These are phyloP conservation scores for Nestor notabilis DNA, from an alignment of 2,113 vertebrate species.

Conservation along the genomic window DNA sequence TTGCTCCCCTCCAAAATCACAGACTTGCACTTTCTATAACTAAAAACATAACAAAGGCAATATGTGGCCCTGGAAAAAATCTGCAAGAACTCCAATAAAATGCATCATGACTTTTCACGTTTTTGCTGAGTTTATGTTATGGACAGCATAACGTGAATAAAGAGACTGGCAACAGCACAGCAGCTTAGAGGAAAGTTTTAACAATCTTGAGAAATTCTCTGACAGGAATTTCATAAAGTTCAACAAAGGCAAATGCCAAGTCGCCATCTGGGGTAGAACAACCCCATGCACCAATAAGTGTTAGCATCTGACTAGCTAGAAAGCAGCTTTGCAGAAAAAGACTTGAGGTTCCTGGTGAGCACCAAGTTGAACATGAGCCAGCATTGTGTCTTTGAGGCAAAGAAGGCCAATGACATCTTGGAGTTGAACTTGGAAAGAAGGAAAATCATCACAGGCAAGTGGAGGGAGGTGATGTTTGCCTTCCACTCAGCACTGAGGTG, in stretches of 20 bases:
- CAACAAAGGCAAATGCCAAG: not conserved
- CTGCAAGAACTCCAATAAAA: not conserved
- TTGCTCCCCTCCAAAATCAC: not conserved
- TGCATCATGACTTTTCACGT: not conserved
- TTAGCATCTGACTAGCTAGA: not conserved
- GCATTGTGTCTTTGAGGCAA: accelerated
- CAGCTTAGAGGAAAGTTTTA: not conserved
- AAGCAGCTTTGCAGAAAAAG: not conserved
- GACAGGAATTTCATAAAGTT: not conserved
- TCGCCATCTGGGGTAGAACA: not conserved
- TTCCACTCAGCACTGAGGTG: not conserved
- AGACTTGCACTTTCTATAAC: not conserved
- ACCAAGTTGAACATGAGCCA: not conserved
- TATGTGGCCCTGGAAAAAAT: not conserved
- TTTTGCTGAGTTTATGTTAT: not conserved
- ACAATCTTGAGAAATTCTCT: not conserved
- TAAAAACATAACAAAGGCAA: not conserved
- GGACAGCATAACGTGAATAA: not conserved
- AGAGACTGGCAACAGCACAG: not conserved
- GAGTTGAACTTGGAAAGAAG: not conserved
- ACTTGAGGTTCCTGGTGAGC: not conserved
- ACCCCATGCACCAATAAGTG: no score
- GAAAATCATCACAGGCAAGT: not conserved
- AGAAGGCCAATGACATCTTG: not conserved
- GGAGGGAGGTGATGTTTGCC: not conserved